Evolutionary conservation across 2,113 vertebrate species (phyloP).

Genomic region (Odontophorus gujanensis): DNA sequence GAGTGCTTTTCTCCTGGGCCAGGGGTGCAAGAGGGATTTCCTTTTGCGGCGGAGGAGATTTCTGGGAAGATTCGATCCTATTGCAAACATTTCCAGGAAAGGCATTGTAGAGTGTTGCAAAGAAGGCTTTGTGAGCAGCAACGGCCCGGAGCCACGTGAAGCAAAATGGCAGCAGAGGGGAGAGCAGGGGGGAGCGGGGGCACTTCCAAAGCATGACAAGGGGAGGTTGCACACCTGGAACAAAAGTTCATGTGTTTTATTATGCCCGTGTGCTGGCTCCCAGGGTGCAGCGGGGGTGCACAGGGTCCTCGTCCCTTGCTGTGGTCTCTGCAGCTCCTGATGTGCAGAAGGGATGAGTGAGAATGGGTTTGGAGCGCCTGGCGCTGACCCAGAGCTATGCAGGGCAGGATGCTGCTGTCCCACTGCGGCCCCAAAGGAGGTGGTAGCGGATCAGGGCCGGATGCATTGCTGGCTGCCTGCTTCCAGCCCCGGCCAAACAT

Average conservation of each 20-base stretch:
- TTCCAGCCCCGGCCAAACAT: conserved; percentile 18
- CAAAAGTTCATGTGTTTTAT: no score
- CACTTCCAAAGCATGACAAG: not conserved
- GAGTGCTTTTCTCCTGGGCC: not conserved
- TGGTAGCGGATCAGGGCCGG: not conserved
- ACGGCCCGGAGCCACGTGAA: not conserved
- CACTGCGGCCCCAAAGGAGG: not conserved
- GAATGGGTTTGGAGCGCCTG: not conserved
- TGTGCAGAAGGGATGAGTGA: not conserved
- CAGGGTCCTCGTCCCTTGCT: not conserved
- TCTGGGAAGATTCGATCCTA: not conserved
- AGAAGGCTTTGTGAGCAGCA: not conserved
- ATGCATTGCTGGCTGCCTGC: rapidly evolving
- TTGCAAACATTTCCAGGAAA: conserved; percentile 49
- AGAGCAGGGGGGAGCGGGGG: not conserved
- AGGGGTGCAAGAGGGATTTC: not conserved
- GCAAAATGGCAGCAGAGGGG: not conserved
- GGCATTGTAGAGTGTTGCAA: not conserved
- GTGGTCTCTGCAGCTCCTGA: not conserved
- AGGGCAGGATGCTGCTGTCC: not conserved
- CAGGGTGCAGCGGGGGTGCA: not conserved
- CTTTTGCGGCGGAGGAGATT: not conserved
- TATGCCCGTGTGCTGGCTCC: not conserved
- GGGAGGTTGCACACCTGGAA: not conserved
- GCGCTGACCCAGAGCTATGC: not conserved